These are phyloP conservation scores for Buceros bicornis DNA, from an alignment of 2,797 vertebrate genomes.

Conservation along the genomic window DNA sequence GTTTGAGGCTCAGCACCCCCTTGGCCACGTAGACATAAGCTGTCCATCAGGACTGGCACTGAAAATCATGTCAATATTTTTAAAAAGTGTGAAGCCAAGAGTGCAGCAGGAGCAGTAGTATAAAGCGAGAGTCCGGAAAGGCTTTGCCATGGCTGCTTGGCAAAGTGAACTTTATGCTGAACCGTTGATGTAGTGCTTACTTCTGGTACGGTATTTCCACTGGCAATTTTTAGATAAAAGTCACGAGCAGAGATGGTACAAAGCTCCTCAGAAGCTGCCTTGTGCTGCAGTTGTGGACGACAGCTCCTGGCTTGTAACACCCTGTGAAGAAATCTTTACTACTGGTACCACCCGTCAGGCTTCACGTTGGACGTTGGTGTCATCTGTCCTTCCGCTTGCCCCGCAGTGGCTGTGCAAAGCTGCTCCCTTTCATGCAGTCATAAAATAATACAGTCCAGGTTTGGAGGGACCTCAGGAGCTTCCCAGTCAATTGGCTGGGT, in stretches of 20 bases:
- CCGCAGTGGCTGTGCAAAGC: background rate
- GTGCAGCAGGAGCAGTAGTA: background rate
- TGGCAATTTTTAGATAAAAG: background rate
- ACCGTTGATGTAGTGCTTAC: background rate
- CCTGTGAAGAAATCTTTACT: background rate
- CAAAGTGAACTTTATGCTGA: background rate
- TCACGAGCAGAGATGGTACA: background rate
- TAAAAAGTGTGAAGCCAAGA: background rate
- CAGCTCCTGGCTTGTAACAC: background rate
- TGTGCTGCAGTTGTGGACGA: background rate
- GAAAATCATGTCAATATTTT: background rate
- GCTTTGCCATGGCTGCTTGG: background rate
- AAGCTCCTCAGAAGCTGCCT: background rate
- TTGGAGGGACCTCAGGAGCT: background rate
- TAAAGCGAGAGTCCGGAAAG: background rate
- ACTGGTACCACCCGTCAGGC: background rate
- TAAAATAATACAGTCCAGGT: background rate
- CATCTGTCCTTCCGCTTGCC: background rate
- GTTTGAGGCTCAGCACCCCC: background rate
- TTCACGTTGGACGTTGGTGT: background rate
- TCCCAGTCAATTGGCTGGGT: background rate
- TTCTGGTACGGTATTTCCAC: background rate
- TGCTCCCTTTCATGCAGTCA: background rate
- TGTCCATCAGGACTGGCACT: background rate
- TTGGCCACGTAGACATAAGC: background rate